phyloP scores from a whole-genome alignment of 2,888 invertebrate species.

The Macroteleia sp. region DNA sequence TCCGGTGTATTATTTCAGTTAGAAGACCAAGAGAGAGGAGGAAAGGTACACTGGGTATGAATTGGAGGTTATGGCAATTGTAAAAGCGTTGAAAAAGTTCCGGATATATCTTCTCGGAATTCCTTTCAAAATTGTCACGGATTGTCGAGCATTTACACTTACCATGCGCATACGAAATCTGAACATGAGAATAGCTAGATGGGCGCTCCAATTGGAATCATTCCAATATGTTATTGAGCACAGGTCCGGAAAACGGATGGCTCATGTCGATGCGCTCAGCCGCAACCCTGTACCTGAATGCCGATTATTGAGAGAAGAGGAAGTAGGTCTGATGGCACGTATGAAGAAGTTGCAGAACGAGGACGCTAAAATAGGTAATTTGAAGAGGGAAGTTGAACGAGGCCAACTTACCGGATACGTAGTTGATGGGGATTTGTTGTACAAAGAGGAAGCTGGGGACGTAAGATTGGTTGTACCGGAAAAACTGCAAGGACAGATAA shows the following conservation, averaged over 20 bases:
- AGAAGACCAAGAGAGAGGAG: not conserved
- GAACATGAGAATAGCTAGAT: not conserved
- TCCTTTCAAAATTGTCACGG: not conserved
- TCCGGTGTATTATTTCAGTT: too few species aligned
- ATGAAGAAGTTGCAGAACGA: not conserved
- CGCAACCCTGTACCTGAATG: not conserved
- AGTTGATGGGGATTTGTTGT: not conserved
- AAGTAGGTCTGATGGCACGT: not conserved
- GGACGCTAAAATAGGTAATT: not conserved
- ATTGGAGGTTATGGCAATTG: conserved; percentile 1
- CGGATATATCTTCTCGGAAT: not conserved
- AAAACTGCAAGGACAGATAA: not conserved
- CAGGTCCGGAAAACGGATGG: not conserved
- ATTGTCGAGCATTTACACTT: not conserved
- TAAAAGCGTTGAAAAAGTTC: not conserved
- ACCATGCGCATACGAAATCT: not conserved
- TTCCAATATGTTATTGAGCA: not conserved
- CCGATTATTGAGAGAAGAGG: not conserved
- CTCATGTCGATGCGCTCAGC: too few species aligned
- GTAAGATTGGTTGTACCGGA: not conserved
- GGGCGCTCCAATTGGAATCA: not conserved
- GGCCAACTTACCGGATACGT: not conserved
- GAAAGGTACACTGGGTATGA: not conserved
- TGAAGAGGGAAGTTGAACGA: not conserved
- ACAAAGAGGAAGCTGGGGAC: not conserved